Base-by-base conservation (phyloP, 2,113 vertebrate species). In the Nesospiza acunhae region DNA sequence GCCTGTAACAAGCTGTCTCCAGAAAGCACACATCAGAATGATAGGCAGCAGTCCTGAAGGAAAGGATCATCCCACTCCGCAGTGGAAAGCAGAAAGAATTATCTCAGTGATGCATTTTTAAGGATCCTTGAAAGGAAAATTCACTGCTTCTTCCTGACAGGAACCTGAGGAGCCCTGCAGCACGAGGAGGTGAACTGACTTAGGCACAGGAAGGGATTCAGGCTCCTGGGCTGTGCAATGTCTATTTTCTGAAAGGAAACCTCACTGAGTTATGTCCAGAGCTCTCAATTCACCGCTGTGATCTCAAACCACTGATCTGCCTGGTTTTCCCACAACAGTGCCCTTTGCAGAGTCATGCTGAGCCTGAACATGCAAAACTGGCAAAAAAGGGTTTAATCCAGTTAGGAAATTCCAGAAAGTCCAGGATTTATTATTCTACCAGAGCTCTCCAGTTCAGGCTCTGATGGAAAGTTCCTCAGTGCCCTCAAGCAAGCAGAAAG, bases 21-120 rank as follows among this genome's bases (percentile, higher is more conserved):
- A 81, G 89, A 95, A 93, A 91, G 69, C 83, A 93, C 41, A 16
- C 56, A 60, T 37, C 64, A 84, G 84, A 95, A 87, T 72, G 80
- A 72, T 33, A 93, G 62, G 50, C 50, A 63, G 89, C 55, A 72
- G 37, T 76, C 64, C 79, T 87, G 87, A 81, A 53, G 81, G 46
- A 93, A 97, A 95, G 59, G 64, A 89, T 91, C 39, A 2, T 72
- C 59, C 70, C 64, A 39, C 56, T 76, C 42, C 7, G 22, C 31
- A 59, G 37, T 50, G 47, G n/a, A 55, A 69, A 13, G n/a, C 70
- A 69, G 87, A 91, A 42, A 41, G 35, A 67, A 64, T 69, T 79
- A 95, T 52, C 68, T 95, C 31, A 26, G 14, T 78, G 62, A 67
- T 37, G 64, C 27, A 22, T 59, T 74, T 78, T 74, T 64, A 86